Percentiles rank a stretch among this genome's conserved stretches.
Evolutionary conservation across 2,888 invertebrate genomes (phyloP).

Genomic region (Rapana venosa): DNA sequence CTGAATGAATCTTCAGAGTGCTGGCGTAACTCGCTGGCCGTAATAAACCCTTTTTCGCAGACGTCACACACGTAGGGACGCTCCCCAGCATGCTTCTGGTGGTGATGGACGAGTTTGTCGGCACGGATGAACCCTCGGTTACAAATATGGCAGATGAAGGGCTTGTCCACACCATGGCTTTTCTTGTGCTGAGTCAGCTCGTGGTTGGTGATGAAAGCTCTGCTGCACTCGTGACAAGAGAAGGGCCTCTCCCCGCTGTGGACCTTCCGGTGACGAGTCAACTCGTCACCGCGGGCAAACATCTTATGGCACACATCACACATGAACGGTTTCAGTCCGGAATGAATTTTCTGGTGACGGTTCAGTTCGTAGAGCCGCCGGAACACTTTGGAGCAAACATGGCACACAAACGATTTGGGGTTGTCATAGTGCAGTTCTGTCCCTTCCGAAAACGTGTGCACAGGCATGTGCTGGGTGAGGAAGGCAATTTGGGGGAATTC

Average conservation of each 20-base stretch:
- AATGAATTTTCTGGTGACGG: slow-evolving; percentile 8
- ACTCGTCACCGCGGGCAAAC: slow-evolving; percentile 9
- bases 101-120: slow-evolving; percentile 8
- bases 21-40: slow-evolving; percentile 16
- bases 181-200: slow-evolving; percentile 2
- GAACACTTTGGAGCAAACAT: not conserved
- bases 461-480: not conserved
- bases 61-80: slow-evolving; percentile 34
- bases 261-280: slow-evolving; percentile 10
- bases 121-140: not conserved
- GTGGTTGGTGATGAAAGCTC: slow-evolving; percentile 12
- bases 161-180: not conserved
- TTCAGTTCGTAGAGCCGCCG: not conserved
- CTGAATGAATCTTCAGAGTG: slow-evolving; percentile 38
- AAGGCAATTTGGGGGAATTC: not conserved
- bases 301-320: slow-evolving; percentile 14
- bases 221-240: slow-evolving; percentile 32
- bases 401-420: slow-evolving; percentile 1
- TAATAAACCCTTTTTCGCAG: slow-evolving; percentile 32
- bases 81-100: not conserved
- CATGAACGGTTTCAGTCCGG: not conserved
- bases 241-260: slow-evolving; percentile 32
- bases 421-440: not conserved
- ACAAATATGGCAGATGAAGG: not conserved
- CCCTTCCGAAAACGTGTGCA: not conserved